These are phyloP conservation scores for Chelon auratus DNA, from an alignment of 2,797 vertebrate species.

Conservation along the genomic window DNA sequence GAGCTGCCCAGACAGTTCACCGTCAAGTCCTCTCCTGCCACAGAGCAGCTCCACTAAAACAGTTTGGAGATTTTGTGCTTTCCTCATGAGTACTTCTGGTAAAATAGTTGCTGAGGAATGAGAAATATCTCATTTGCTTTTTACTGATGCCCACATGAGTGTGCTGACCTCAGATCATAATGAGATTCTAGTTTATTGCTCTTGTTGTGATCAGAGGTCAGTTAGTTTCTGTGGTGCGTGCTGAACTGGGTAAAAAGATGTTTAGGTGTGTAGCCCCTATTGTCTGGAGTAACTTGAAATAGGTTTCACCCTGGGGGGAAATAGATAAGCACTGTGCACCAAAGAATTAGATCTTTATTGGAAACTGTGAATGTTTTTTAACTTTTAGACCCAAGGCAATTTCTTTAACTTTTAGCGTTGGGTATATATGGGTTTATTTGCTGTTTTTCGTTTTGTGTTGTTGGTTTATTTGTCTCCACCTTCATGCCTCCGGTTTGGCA, in stretches of 20 bases:
- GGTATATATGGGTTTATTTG: background rate
- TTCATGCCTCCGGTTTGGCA: conserved; percentile 1
- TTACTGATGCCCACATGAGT: conserved; percentile 15
- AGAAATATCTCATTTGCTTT: conserved; percentile 29
- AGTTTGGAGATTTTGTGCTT: conserved; percentile 32
- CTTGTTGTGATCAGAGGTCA: conserved; percentile 20
- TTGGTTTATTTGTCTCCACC: background rate
- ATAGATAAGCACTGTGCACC: background rate
- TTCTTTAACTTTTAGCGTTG: background rate
- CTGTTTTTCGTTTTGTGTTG: background rate
- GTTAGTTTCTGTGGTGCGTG: background rate
- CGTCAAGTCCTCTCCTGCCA: conserved; percentile 31
- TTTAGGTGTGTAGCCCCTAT: conserved; percentile 1
- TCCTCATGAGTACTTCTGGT: conserved; percentile 25
- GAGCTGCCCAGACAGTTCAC: conserved; percentile 51
- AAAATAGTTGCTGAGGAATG: conserved; percentile 22
- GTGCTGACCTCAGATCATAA: conserved; percentile 18
- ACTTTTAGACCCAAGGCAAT: background rate
- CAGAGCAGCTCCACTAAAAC: conserved; percentile 40
- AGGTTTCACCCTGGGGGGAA: background rate
- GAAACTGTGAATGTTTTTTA: background rate
- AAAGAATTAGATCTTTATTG: background rate
- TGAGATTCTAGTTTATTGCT: conserved; percentile 13
- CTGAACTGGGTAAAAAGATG: background rate
- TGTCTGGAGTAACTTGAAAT: background rate